A percentile compares a stretch with the other conserved stretches of the same genome.
phyloP scores from a whole-genome alignment of 2,797 vertebrate genomes.

The Garrulus glandarius region DNA sequence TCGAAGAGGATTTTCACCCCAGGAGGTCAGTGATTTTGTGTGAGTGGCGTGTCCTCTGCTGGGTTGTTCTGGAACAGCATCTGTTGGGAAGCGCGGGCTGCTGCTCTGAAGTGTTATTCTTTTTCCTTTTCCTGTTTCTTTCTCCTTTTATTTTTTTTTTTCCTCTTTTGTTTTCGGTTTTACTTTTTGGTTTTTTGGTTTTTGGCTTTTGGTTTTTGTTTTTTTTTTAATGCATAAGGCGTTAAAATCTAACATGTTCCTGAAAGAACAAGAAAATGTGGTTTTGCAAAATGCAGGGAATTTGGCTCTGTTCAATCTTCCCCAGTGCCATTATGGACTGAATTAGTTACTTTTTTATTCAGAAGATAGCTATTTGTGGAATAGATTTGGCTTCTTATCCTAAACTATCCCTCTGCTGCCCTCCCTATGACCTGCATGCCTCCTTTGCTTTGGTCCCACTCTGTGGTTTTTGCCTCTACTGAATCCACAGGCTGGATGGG shows the following conservation, averaged over 20 bases:
- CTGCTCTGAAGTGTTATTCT: background rate
- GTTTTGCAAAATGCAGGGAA: background rate
- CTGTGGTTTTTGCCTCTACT: background rate
- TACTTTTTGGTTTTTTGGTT: too few species aligned
- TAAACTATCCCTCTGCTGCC: background rate
- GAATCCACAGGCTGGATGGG: background rate
- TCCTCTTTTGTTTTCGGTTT: fast-evolving
- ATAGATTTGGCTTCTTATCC: background rate
- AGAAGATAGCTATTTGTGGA: background rate
- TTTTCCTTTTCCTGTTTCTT: fast-evolving
- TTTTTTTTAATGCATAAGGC: fast-evolving
- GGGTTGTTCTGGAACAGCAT: slow-evolving; percentile 64
- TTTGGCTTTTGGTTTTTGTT: too few species aligned
- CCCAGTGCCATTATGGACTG: background rate
- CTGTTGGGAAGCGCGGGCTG: fast-evolving
- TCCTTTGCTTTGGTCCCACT: background rate
- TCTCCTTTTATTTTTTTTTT: fast-evolving
- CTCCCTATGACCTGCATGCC: background rate
- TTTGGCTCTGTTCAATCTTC: background rate
- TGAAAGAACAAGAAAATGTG: background rate
- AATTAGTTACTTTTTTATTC: background rate
- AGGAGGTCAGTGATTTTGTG: slow-evolving; percentile 36
- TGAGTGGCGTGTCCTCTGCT: slow-evolving; percentile 75
- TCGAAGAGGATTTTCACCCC: background rate
- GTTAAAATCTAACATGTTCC: background rate